Base-by-base conservation (phyloP, 2,797 vertebrate genomes). In the Tadarida brasiliensis region DNA sequence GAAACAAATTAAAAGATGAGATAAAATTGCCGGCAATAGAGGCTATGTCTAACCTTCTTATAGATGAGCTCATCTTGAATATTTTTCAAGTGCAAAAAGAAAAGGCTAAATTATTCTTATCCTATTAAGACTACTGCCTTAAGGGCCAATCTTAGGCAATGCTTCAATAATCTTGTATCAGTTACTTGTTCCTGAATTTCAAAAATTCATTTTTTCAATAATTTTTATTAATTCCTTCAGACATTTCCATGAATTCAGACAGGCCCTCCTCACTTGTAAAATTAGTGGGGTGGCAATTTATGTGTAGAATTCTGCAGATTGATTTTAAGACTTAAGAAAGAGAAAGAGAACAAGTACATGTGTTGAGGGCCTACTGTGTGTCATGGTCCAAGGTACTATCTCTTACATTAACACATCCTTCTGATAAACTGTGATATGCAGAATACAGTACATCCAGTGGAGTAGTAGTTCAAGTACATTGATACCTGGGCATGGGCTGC, bases 51-150 rank as follows among this genome's bases (percentile, higher is more conserved):
- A 94, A 94, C 56, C 44, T 78, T 91, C 54, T 96, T 87, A 95
- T 47, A 96, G 49, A 92, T 90, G 76, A 59, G 65, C 33, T 87
- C 54, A 90, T 90, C 65, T 56, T 93, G 94, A 95, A 61, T 87
- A 88, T 56, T 85, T 67, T 90, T 90, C 73, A 96, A 77, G 61
- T 94, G 1, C 17, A 78, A 87, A 87, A 86, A 73, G 61, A 88
- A 92, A 90, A 92, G 49, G 83, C 96, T 95, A 96, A 93, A 95
- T 96, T 96, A 95, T 94, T 95, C 71, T 80, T 87, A 96, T 70
- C 56, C 71, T 95, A 94, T 95, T 92, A 84, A 96, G 82, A 77
- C 65, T 92, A 49, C 26, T 96, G 82, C 93, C 85, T 76, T 67
- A 96, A 87, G 89, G 86, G 33, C 49, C 68, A 96, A 7, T 94